A percentile compares a stretch with the other conserved stretches of the same genome.
phyloP scores from a whole-genome alignment of 2,888 invertebrate genomes.

The Melinaea marsaeus region DNA sequence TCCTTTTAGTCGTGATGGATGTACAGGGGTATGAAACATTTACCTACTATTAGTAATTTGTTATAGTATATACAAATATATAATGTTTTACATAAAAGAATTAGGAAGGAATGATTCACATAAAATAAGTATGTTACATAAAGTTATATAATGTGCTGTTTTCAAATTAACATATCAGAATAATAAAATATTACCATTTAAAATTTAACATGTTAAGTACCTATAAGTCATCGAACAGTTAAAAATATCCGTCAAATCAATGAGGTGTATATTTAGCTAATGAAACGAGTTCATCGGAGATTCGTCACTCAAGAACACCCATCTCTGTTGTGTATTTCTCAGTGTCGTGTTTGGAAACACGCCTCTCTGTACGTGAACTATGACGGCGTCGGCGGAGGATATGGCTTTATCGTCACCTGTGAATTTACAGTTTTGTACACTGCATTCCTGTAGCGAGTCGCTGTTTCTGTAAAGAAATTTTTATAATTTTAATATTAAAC shows the following conservation, averaged over 20 bases:
- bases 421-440: constrained; percentile 80
- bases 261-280: constrained; percentile 44
- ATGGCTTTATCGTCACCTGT: constrained; percentile 73
- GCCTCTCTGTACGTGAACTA: constrained; percentile 71
- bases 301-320: too few species aligned
- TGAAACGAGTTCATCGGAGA: constrained; percentile 69
- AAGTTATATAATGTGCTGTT: too few species aligned
- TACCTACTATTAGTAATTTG: neutral
- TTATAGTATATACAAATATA: too few species aligned
- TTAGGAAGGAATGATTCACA: too few species aligned
- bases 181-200: too few species aligned
- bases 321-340: constrained; percentile 51
- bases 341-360: constrained; percentile 38
- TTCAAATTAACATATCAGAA: too few species aligned
- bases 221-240: constrained; percentile 85
- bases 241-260: constrained; percentile 78
- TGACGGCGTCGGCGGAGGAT: constrained; percentile 79
- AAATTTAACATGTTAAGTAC: too few species aligned
- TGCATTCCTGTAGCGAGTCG: constrained; percentile 75
- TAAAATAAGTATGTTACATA: too few species aligned
- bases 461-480: too few species aligned
- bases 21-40: neutral
- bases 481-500: too few species aligned
- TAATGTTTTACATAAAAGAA: too few species aligned
- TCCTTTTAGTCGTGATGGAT: neutral